phyloP scores from a whole-genome alignment of 1,140 invertebrate genomes.

The Gonioctena quinquepunctata region DNA sequence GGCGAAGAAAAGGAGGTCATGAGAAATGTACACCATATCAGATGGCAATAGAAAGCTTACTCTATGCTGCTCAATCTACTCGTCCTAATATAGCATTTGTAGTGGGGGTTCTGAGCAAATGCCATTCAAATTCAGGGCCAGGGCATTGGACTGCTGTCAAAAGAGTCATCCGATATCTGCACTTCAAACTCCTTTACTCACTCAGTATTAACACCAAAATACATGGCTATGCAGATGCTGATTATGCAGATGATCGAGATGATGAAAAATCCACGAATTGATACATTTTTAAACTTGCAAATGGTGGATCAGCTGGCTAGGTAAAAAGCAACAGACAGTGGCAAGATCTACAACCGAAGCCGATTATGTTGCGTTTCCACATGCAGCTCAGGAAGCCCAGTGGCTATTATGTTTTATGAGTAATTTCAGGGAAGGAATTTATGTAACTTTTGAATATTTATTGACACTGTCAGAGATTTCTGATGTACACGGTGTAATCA shows the following conservation, averaged over 20 bases:
- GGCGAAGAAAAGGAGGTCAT: background rate
- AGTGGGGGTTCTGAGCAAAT: background rate
- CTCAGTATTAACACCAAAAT: background rate
- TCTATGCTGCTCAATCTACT: no score
- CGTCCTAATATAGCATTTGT: no score
- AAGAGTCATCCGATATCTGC: background rate
- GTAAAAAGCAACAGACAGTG: slow-evolving; percentile 48
- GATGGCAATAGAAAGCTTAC: background rate
- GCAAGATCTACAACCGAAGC: slow-evolving; percentile 54
- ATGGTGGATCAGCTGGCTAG: slow-evolving; percentile 45
- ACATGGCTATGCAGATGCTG: slow-evolving; percentile 45
- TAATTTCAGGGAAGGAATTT: no score
- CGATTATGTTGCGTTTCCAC: slow-evolving; percentile 39
- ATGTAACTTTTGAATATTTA: no score
- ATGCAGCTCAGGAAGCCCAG: slow-evolving; percentile 24
- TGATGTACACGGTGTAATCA: no score
- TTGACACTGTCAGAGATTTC: no score
- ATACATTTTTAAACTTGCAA: slow-evolving; percentile 47
- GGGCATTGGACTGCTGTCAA: background rate
- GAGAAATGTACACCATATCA: no score
- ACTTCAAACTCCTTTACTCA: background rate
- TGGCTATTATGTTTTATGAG: no score
- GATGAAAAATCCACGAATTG: slow-evolving; percentile 47
- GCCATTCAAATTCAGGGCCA: background rate
- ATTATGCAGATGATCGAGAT: slow-evolving; percentile 47